phyloP scores from a whole-genome alignment of 2,888 invertebrate genomes.

The Nomada fucata region DNA sequence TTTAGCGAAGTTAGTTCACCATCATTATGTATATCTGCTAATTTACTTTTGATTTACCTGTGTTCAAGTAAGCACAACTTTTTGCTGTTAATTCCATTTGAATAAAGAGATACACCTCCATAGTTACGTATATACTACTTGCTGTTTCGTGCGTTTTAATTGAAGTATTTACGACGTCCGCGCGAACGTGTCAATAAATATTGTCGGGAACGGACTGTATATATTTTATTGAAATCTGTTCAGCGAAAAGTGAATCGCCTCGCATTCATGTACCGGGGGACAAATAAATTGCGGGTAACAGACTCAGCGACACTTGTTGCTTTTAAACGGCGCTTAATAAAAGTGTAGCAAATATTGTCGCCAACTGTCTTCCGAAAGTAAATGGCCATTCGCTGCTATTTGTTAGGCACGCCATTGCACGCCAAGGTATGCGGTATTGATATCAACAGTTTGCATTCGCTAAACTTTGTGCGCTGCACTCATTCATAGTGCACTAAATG shows the following conservation, averaged over 20 bases:
- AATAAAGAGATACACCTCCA: no score
- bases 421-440: not conserved
- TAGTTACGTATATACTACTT: not conserved
- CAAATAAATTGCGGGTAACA: conserved; percentile 35
- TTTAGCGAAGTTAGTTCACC: not conserved
- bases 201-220: conserved; percentile 22
- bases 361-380: not conserved
- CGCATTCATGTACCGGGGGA: not conserved
- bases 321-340: conserved; percentile 34
- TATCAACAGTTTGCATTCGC: not conserved
- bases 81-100: no score
- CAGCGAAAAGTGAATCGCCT: conserved; percentile 32
- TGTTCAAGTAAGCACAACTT: not conserved
- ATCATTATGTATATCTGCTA: not conserved
- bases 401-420: not conserved
- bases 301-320: conserved; percentile 46
- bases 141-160: conserved; percentile 3
- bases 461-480: no score
- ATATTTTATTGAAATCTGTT: conserved; percentile 32
- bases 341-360: conserved; percentile 21
- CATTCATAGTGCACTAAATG: no score
- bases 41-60: not conserved
- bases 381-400: not conserved
- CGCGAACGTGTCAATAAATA: conserved; percentile 12
- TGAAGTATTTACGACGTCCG: not conserved